Evolutionary conservation across 2,797 vertebrate species (phyloP).

Genomic region (Steatocranus sp.): DNA sequence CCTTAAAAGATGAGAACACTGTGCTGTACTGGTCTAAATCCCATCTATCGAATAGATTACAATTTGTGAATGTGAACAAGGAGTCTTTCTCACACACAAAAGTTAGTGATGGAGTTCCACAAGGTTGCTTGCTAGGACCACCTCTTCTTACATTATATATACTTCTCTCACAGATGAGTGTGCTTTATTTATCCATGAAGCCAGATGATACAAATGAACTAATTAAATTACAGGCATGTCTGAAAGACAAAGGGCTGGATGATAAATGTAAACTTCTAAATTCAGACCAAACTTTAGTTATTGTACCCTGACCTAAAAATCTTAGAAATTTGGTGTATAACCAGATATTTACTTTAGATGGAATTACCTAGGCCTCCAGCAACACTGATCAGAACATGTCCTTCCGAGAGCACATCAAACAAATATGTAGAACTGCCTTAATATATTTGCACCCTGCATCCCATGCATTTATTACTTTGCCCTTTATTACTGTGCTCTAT

Average conservation of each 20-base stretch:
- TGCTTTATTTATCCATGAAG: neutral
- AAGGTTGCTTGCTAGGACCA: neutral
- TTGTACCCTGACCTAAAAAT: neutral
- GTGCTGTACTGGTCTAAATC: neutral
- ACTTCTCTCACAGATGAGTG: neutral
- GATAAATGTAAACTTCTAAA: neutral
- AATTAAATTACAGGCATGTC: neutral
- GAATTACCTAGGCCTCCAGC: neutral
- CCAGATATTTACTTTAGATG: neutral
- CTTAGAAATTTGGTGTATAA: neutral
- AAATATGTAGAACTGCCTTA: neutral
- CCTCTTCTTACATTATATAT: neutral
- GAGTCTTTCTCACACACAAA: neutral
- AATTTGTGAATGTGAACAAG: neutral
- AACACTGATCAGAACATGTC: neutral
- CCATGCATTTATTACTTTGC: neutral
- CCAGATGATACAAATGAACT: neutral
- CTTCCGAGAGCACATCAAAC: neutral
- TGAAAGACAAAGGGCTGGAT: neutral
- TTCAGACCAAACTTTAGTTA: neutral
- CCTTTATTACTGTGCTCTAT: neutral
- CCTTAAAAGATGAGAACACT: neutral
- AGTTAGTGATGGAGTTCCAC: neutral
- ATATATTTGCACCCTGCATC: neutral
- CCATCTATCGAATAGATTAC: rapidly evolving